phyloP scores from a whole-genome alignment of 2,888 invertebrate species.

The Pterobdella sp. region DNA sequence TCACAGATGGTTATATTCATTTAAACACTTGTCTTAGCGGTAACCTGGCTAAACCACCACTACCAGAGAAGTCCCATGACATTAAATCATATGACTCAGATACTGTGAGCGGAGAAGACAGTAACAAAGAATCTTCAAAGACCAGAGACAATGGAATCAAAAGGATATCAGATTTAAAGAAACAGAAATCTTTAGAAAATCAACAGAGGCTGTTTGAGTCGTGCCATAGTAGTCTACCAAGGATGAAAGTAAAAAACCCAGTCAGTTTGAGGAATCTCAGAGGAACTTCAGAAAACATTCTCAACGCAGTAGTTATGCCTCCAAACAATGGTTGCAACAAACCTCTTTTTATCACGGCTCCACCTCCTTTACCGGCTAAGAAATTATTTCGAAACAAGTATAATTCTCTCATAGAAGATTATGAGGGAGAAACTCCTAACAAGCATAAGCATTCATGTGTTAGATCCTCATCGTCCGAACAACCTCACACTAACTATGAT shows the following conservation, averaged over 20 bases:
- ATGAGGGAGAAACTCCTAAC: not conserved
- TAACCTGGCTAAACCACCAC: not conserved
- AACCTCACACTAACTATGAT: not conserved
- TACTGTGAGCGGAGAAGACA: not conserved
- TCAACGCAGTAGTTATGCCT: not conserved
- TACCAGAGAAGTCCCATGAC: not conserved
- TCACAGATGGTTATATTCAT: constrained; percentile 5
- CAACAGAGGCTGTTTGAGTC: not conserved
- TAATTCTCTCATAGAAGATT: not conserved
- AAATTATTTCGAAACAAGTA: not conserved
- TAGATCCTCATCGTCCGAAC: not conserved
- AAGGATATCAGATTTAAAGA: no score
- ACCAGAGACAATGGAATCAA: not conserved
- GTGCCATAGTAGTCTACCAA: not conserved
- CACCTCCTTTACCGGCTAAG: not conserved
- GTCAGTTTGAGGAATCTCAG: not conserved
- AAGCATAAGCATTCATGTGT: not conserved
- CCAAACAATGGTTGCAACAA: not conserved
- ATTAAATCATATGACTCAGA: no score
- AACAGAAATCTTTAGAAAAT: no score
- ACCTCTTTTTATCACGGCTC: not conserved
- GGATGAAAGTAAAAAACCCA: not conserved
- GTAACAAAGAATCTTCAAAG: not conserved
- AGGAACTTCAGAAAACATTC: not conserved
- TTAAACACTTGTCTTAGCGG: constrained; percentile 7